phyloP scores from a whole-genome alignment of 2,888 invertebrate species.

The Pimpla rufipes region DNA sequence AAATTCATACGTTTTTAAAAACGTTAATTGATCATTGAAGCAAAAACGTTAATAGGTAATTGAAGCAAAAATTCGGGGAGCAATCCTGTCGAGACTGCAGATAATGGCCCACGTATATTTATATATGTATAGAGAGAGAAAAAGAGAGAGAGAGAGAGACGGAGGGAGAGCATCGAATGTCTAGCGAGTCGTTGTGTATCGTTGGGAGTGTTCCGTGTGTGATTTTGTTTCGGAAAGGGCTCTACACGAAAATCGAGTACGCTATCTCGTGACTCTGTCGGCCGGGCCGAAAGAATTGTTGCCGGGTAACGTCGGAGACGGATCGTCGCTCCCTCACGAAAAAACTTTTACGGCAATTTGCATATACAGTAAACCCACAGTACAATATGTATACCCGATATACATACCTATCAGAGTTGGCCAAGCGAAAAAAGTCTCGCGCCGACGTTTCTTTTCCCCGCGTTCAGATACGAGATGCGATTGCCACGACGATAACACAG shows the following conservation, averaged over 20 bases:
- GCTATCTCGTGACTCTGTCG: slow-evolving; percentile 15
- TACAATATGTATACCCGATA: slow-evolving; percentile 27
- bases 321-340: slow-evolving; percentile 9
- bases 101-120: not conserved
- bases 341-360: slow-evolving; percentile 27
- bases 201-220: not conserved
- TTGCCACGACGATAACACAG: slow-evolving; percentile 43
- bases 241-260: not conserved
- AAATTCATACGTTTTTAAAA: too few species aligned
- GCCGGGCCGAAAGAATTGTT: not conserved
- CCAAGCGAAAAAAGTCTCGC: slow-evolving; percentile 1
- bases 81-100: not conserved
- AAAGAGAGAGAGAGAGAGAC: too few species aligned
- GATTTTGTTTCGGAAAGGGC: not conserved
- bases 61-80: not conserved
- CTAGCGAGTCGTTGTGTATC: slow-evolving; percentile 28
- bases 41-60: not conserved
- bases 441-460: slow-evolving; percentile 1
- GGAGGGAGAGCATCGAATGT: too few species aligned
- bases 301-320: slow-evolving; percentile 18
- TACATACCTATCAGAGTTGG: slow-evolving; percentile 24
- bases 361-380: slow-evolving; percentile 33
- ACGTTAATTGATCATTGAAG: too few species aligned
- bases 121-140: too few species aligned
- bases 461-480: slow-evolving; percentile 23